These are phyloP conservation scores for Thalassoma bifasciatum DNA, from an alignment of 2,113 vertebrate species.

Conservation along the genomic window DNA sequence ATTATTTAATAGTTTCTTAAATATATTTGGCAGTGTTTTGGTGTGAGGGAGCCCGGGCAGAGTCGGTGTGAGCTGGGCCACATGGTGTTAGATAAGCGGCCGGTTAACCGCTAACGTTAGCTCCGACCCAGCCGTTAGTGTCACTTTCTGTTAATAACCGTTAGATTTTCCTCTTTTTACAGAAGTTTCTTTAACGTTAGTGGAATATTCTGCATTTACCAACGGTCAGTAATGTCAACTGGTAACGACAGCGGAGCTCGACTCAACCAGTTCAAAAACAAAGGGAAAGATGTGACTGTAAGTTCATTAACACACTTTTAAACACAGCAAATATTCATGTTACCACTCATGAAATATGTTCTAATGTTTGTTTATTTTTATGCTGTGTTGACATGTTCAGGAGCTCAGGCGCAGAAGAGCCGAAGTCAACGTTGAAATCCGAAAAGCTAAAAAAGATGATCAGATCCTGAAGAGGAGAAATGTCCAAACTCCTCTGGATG, in stretches of 20 bases:
- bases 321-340: no score
- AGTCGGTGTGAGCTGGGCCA: no score
- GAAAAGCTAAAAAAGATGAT: slow-evolving; percentile 95
- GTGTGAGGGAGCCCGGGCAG: no score
- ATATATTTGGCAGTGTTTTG: no score
- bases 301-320: neutral
- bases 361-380: neutral
- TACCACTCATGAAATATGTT: no score
- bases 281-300: slow-evolving; percentile 88
- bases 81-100: no score
- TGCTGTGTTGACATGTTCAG: slow-evolving; percentile 64
- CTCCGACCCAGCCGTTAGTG: no score
- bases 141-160: no score
- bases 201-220: slow-evolving; percentile 13
- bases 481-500: slow-evolving; percentile 86
- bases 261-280: slow-evolving; percentile 93
- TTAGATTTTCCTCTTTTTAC: no score
- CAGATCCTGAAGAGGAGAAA: slow-evolving; percentile 94
- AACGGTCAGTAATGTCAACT: slow-evolving; percentile 84
- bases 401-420: slow-evolving; percentile 89
- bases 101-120: no score
- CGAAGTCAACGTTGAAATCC: slow-evolving; percentile 91
- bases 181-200: neutral
- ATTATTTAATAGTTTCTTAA: no score
- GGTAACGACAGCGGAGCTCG: slow-evolving; percentile 84